Percentiles rank a stretch among this genome's conserved stretches.
Evolutionary conservation across 92 coral and sea anemone species (phyloP).

Genomic region (Parazoanthus atlanticus): DNA sequence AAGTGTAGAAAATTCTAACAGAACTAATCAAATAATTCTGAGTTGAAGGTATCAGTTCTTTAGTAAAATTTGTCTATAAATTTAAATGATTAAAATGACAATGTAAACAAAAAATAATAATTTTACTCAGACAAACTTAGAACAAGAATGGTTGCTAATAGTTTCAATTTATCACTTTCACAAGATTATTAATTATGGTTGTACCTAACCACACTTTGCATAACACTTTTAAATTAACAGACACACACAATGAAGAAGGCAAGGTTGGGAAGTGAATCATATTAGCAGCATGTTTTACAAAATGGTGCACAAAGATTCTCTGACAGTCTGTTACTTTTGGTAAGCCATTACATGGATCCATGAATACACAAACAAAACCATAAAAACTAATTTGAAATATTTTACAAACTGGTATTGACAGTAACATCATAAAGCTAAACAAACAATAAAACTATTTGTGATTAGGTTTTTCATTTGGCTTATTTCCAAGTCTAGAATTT

Average conservation of each 20-base stretch:
- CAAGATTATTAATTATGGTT: not conserved
- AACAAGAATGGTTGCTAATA: no score
- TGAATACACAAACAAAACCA: not conserved
- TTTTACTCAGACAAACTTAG: not conserved
- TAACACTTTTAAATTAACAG: not conserved
- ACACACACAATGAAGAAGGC: not conserved
- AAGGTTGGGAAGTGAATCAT: not conserved
- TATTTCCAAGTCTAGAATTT: not conserved
- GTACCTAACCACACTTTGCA: not conserved
- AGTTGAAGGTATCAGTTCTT: no score
- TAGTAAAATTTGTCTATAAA: no score
- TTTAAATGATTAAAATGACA: no score
- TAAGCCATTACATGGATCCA: not conserved
- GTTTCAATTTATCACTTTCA: not conserved
- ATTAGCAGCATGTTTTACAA: not conserved
- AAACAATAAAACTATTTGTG: not conserved
- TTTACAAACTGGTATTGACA: not conserved
- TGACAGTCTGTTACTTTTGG: not conserved
- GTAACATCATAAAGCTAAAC: not conserved
- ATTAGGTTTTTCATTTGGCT: not conserved
- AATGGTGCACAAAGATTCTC: not conserved
- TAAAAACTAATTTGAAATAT: not conserved
- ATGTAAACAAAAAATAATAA: not conserved
- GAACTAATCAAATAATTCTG: no score
- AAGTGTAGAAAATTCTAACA: no score